phyloP scores from a whole-genome alignment of 2,888 invertebrate species.

The Hypomecis punctinalis region DNA sequence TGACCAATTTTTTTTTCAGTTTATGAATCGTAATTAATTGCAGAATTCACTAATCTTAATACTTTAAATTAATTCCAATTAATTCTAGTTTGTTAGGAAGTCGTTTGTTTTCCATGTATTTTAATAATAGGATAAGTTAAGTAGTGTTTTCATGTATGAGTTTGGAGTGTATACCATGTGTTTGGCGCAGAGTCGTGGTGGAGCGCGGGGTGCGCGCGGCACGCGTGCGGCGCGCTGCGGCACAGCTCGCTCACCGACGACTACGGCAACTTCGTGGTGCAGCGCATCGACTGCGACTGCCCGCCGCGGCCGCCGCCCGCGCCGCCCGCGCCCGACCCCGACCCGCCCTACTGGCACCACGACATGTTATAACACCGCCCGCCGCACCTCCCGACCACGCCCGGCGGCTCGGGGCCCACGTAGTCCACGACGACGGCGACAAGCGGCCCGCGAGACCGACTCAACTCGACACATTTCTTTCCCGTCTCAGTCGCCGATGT shows the following conservation, averaged over 20 bases:
- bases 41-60: too few relatives aligned
- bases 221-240: conserved; percentile 72
- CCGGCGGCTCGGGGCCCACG: background rate
- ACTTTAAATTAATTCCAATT: too few relatives aligned
- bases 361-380: conserved; percentile 57
- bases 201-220: conserved; percentile 69
- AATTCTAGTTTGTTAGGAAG: too few relatives aligned
- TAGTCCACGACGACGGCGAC: too few relatives aligned
- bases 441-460: too few relatives aligned
- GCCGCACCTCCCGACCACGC: background rate
- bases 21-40: too few relatives aligned
- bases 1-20: too few relatives aligned
- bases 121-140: too few relatives aligned
- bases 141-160: too few relatives aligned
- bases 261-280: conserved; percentile 82
- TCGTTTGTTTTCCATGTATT: too few relatives aligned
- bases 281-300: conserved; percentile 77
- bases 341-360: conserved; percentile 56
- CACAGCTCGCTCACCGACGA: conserved; percentile 81
- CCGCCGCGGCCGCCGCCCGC: conserved; percentile 40
- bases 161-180: background rate
- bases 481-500: too few relatives aligned
- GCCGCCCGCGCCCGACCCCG: conserved; percentile 26
- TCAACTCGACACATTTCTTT: too few relatives aligned
- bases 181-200: conserved; percentile 64